Base-by-base conservation (phyloP, 2,888 invertebrate genomes). In the Serrognathus titanus region DNA sequence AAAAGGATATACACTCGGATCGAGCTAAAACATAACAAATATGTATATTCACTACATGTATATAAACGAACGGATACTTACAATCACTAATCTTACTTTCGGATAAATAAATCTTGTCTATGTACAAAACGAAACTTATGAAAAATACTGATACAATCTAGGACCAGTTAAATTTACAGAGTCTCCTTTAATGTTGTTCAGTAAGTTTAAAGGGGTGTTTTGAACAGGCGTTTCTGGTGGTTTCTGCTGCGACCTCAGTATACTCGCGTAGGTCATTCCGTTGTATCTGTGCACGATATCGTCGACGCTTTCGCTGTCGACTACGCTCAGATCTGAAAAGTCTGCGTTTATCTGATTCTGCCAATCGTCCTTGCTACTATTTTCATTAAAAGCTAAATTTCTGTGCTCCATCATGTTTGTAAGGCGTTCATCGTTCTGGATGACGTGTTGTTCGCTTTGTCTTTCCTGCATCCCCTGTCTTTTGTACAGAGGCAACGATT, bases 81-180 rank as follows among this genome's bases (percentile, higher is more conserved):
- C 24, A 31, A 31, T 31, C 24, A 31, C 24, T 31, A 31, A 31
- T 31, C 24, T 31, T 31, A 31, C 24, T 31, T 7, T 31, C 24
- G 7, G 24, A 31, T 31, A 31, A 31, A 31, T 5, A 31, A 31
- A 31, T 31, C 6, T 31, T 31, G 24, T 31, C 24, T 49, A 49
- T 53, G 36, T 49, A 49, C 49, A 49, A 9, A 38, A 20, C 11
- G 38, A 56, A 35, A 55, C 58, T 66, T 73, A 82, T 68, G 81
- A 81, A 76, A 83, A 83, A 75, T 83, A 83, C 71, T 83, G 81
- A 71, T 82, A 82, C 66, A 82, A 79, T 61, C 82, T 81, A 61
- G 73, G 69, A 41, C 69, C 70, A 43, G 66, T 78, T 52, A 58
- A 63, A 56, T 62, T 68, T 50, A 60, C 64, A 73, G 61, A 76